A percentile compares a stretch with the other conserved stretches of the same genome.
phyloP scores from a whole-genome alignment of 2,797 vertebrate genomes.

The Sebastes cheni region DNA sequence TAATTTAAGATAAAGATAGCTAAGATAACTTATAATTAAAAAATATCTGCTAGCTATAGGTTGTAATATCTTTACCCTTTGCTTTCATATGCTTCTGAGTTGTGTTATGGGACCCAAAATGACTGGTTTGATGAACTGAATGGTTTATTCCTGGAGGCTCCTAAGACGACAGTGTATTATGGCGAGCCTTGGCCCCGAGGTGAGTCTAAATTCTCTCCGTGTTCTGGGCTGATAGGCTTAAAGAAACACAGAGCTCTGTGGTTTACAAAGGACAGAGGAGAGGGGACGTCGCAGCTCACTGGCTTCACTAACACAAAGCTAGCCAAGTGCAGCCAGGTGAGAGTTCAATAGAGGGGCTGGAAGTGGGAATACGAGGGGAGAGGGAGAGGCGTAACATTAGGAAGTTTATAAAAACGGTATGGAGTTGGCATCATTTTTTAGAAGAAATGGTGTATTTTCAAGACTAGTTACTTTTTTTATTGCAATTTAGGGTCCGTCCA shows the following conservation, averaged over 20 bases:
- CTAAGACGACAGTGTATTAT: slow-evolving; percentile 23
- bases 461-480: not conserved
- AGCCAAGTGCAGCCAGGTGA: slow-evolving; percentile 57
- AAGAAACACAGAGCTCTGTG: slow-evolving; percentile 27
- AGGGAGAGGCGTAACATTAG: not conserved
- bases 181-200: slow-evolving; percentile 16
- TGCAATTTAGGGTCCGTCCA: not conserved
- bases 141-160: slow-evolving; percentile 9
- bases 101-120: not conserved
- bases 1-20: not conserved
- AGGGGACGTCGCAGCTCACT: slow-evolving; percentile 41
- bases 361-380: slow-evolving; percentile 5
- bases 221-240: slow-evolving; percentile 30
- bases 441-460: not conserved
- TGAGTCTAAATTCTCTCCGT: slow-evolving; percentile 35
- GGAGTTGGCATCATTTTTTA: not conserved
- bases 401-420: not conserved
- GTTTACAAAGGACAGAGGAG: slow-evolving; percentile 56
- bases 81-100: not conserved
- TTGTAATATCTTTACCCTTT: not conserved
- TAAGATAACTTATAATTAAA: not conserved
- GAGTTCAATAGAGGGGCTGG: slow-evolving; percentile 36
- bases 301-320: slow-evolving; percentile 38
- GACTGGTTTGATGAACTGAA: not conserved
- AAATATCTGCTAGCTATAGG: not conserved